phyloP scores from a whole-genome alignment of 2,113 vertebrate genomes.

The Hymenochirus boettgeri region DNA sequence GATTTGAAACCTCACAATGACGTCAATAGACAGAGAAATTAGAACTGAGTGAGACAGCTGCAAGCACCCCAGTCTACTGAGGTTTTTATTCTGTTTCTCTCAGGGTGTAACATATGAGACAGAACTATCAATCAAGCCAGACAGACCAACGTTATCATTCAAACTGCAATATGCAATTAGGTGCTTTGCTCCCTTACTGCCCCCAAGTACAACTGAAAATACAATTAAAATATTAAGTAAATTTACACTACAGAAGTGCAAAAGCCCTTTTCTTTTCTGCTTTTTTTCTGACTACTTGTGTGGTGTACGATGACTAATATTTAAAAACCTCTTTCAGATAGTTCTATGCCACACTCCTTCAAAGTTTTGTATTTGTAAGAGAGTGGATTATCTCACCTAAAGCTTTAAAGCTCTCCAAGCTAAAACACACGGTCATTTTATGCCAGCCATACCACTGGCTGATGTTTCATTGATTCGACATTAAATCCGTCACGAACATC shows the following conservation, averaged over 20 bases:
- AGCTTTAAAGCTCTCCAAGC: too few species aligned
- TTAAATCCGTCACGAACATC: too few species aligned
- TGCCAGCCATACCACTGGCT: too few species aligned
- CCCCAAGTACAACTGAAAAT: slow-evolving; percentile 1
- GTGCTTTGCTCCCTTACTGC: slow-evolving; percentile 27
- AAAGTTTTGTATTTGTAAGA: too few species aligned
- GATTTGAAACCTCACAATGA: slow-evolving; percentile 61
- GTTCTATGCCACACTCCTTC: too few species aligned
- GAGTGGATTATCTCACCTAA: too few species aligned
- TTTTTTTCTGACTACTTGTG: too few species aligned
- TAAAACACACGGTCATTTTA: too few species aligned
- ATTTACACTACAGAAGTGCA: slow-evolving; percentile 2
- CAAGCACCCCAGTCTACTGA: slow-evolving; percentile 47
- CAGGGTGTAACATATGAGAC: slow-evolving; percentile 55
- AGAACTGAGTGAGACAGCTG: slow-evolving; percentile 56
- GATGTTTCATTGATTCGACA: too few species aligned
- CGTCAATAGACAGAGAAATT: slow-evolving; percentile 61
- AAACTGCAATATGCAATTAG: slow-evolving; percentile 32
- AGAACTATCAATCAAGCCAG: slow-evolving; percentile 56
- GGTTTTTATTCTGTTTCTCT: slow-evolving; percentile 51
- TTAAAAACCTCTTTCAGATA: too few species aligned
- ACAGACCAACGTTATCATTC: slow-evolving; percentile 41
- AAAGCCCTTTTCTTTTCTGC: too few species aligned
- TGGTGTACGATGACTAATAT: too few species aligned
- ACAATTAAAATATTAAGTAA: not conserved